Evolutionary conservation across 2,888 invertebrate species (phyloP), one percentile per base, ranked within the genome.

Genomic region (Petrolisthes cinctipes): DNA sequence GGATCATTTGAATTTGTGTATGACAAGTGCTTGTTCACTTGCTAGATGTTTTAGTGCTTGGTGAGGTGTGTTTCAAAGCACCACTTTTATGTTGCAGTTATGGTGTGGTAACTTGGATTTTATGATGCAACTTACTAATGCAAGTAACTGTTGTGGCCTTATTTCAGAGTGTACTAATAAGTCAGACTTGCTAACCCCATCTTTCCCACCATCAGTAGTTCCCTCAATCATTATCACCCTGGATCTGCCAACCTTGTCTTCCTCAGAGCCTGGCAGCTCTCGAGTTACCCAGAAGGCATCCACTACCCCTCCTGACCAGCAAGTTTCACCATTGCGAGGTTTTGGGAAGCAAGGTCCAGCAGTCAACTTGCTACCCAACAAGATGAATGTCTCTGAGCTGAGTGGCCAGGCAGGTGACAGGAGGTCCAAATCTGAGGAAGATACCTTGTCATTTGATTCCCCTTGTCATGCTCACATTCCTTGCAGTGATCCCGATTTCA

Each of bases 331-430:
- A 3, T n/a, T 83, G 68, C 61, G 82, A n/a, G 73, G 51, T 37
- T 56, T 83, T 20, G 71, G n/a, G 68, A 82, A 78, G n/a, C 86
- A 82, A 56, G 61, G 78, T n/a, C 54, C 82, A 4, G 51, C 82
- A 20, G 86, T 86, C 71, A 86, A 61, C 68, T 66, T 86, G 11
- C 61, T 86, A n/a, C 86, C 86, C 2, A 86, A 86, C 79, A 86
- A 86, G 51, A 86, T 86, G 83, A 86, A 86, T 82, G 76, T 86
- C 20, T 86, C 86, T 4, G 82, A 79, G 54, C 83, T 86, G 37
- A 86, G 86, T 53, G 86, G 86, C 17, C 86, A 86, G 5, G 54
- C 66, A 17, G 86, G 78, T 23, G 73, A 82, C 0, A 75, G 61
- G 14, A 68, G 82, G 4, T 17, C 20, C 9, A 85, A n/a, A 54